These are phyloP conservation scores for Galago senegalensis DNA, from an alignment of 2,797 vertebrate genomes.

Conservation along the genomic window DNA sequence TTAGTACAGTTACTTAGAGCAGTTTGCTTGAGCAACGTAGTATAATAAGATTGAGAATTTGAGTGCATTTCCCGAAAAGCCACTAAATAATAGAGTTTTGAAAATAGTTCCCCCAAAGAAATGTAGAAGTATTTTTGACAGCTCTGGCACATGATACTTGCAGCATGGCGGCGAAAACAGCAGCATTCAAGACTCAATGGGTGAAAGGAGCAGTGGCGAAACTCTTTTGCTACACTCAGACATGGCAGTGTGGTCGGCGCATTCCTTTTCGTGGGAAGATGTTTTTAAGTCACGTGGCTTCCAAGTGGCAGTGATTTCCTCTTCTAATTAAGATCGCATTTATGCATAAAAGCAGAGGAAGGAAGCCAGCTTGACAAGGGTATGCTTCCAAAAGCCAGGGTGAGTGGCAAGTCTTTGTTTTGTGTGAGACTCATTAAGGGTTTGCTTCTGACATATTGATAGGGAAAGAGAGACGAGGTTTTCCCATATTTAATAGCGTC, in stretches of 20 bases:
- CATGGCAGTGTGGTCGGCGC: background rate
- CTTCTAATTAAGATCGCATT: conserved; percentile 88
- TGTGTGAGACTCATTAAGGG: conserved; percentile 53
- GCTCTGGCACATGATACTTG: conserved; percentile 54
- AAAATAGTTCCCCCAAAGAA: conserved; percentile 67
- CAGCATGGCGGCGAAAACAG: conserved; percentile 58
- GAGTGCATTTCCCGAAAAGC: conserved; percentile 18
- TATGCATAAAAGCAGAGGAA: conserved; percentile 86
- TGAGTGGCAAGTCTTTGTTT: conserved; percentile 80
- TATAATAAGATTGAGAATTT: conserved; percentile 48
- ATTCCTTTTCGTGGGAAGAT: conserved; percentile 59
- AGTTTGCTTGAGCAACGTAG: conserved; percentile 68
- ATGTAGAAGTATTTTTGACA: conserved; percentile 72
- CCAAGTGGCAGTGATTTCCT: conserved; percentile 84
- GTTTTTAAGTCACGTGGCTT: conserved; percentile 68
- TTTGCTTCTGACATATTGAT: conserved; percentile 69
- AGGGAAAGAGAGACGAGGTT: conserved; percentile 18
- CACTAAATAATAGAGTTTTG: conserved; percentile 68
- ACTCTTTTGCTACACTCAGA: background rate
- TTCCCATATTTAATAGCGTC: background rate
- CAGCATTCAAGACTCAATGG: conserved; percentile 51
- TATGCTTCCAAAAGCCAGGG: conserved; percentile 82
- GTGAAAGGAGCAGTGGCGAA: conserved; percentile 56
- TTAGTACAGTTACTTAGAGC: conserved; percentile 65
- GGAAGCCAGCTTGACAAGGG: conserved; percentile 83